These are phyloP conservation scores for Semnopithecus entellus DNA, from an alignment of 2,113 vertebrate genomes.

Conservation along the genomic window DNA sequence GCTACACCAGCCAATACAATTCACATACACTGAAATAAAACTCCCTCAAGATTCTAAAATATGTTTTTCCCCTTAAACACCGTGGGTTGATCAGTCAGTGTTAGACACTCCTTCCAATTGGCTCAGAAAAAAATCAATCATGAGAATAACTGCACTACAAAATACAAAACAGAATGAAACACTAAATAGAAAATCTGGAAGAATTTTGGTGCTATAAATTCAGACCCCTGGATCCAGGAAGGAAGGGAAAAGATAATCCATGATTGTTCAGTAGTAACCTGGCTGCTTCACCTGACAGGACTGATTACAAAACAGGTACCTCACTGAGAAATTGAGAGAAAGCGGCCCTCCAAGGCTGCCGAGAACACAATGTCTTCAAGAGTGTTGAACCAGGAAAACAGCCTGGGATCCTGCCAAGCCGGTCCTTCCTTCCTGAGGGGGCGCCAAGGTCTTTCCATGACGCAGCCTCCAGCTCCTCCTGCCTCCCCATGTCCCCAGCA, in stretches of 20 bases:
- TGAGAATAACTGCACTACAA: not conserved
- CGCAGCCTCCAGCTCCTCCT: slow-evolving; percentile 54
- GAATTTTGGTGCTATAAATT: not conserved
- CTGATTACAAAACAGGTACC: not conserved
- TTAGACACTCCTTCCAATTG: not conserved
- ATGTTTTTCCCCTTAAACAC: not conserved
- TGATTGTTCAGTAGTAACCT: not conserved
- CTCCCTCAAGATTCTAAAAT: not conserved
- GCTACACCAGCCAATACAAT: not conserved
- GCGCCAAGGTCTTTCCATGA: slow-evolving; percentile 74
- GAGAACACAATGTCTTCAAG: slow-evolving; percentile 68
- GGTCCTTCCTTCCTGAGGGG: slow-evolving; percentile 75
- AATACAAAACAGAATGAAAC: not conserved
- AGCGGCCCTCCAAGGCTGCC: not conserved
- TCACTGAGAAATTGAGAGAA: not conserved
- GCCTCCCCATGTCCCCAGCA: not conserved
- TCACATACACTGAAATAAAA: not conserved
- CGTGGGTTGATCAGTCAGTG: not conserved
- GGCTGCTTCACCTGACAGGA: not conserved
- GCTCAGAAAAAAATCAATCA: not conserved
- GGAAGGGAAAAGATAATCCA: not conserved
- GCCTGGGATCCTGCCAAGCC: slow-evolving; percentile 62
- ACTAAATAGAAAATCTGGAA: not conserved
- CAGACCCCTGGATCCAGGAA: not conserved
- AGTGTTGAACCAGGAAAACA: slow-evolving; percentile 65